phyloP scores from a whole-genome alignment of 2,888 invertebrate species.

The Nomada ferruginata region DNA sequence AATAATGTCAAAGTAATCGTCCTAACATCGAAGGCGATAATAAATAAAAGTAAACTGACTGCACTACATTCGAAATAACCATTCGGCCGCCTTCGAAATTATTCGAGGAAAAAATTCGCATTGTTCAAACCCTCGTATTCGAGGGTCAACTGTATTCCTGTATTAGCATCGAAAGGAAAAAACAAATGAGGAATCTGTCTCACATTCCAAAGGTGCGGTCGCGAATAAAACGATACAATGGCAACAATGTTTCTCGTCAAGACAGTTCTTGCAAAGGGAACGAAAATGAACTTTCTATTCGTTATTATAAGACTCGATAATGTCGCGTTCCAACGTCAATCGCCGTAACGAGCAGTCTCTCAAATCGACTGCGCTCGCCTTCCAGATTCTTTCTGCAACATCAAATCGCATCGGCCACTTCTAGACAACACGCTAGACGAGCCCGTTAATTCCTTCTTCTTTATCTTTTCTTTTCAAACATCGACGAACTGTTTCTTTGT shows the following conservation, averaged over 20 bases:
- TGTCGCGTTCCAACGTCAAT: too few species aligned
- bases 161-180: conserved; percentile 27
- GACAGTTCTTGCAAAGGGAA: background rate
- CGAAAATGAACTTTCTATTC: too few species aligned
- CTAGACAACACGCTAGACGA: conserved; percentile 38
- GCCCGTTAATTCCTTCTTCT: conserved; percentile 14
- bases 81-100: too few species aligned
- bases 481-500: background rate
- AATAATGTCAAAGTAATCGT: too few species aligned
- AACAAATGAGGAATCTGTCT: conserved; percentile 33
- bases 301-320: too few species aligned
- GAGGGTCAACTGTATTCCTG: conserved; percentile 3
- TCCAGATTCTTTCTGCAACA: conserved; percentile 33
- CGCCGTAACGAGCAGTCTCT: background rate
- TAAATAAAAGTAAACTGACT: too few species aligned
- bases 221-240: background rate
- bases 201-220: background rate
- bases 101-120: too few species aligned
- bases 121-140: too few species aligned
- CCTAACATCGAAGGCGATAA: too few species aligned
- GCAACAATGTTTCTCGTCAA: conserved; percentile 41
- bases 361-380: conserved; percentile 28
- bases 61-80: too few species aligned
- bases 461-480: background rate
- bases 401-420: conserved; percentile 47